phyloP scores from a whole-genome alignment of 2,888 invertebrate species.

The Melanophora roralis region DNA sequence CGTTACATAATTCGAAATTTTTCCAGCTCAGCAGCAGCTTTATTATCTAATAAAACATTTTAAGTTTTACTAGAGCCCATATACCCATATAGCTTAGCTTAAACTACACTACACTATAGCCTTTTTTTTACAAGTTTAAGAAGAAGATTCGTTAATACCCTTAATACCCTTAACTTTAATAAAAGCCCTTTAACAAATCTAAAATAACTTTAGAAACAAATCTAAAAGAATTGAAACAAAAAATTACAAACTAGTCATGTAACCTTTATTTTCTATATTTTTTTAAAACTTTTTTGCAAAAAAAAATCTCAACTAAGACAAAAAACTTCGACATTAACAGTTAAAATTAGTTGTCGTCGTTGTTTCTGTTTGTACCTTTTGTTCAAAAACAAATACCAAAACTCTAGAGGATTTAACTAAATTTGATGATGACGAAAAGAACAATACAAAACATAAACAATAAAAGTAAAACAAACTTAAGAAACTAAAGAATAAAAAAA shows the following conservation, averaged over 20 bases:
- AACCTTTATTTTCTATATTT: conserved; percentile 5
- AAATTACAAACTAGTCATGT: not conserved
- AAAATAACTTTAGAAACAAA: not conserved
- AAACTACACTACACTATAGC: too few relatives aligned
- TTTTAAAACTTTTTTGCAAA: not conserved
- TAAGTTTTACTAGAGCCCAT: too few relatives aligned
- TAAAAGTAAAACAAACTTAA: not conserved
- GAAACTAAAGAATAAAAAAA: too few relatives aligned
- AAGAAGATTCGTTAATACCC: not conserved
- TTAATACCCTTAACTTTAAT: not conserved
- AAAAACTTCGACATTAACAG: conserved; percentile 50
- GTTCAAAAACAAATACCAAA: conserved; percentile 24
- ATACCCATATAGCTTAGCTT: too few relatives aligned
- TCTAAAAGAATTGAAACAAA: not conserved
- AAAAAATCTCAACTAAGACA: conserved; percentile 28
- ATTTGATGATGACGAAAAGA: conserved; percentile 24
- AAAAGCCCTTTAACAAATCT: not conserved
- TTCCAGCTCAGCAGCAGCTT: too few relatives aligned
- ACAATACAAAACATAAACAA: conserved; percentile 4
- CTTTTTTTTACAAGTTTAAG: too few relatives aligned
- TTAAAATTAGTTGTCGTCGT: conserved; percentile 42
- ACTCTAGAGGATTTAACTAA: conserved; percentile 21
- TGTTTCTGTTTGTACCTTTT: conserved; percentile 34
- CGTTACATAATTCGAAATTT: too few relatives aligned
- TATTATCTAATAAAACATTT: too few relatives aligned